Percentiles rank a stretch among this genome's conserved stretches.
These are phyloP conservation scores for Melitaea cinxia DNA, from an alignment of 1,140 invertebrate species.

Conservation along the genomic window DNA sequence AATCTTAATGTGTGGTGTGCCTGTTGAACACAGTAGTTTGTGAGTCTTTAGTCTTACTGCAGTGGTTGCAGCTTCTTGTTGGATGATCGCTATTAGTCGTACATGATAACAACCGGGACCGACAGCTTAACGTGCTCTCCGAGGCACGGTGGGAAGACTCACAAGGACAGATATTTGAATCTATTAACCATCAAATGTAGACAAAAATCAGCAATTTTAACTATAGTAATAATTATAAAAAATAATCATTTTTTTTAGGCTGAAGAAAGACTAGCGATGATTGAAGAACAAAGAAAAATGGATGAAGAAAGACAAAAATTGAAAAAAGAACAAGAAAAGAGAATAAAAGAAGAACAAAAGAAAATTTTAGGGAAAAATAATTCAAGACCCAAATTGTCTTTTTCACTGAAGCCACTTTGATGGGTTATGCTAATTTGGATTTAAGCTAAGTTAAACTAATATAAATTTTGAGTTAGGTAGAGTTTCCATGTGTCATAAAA, in stretches of 20 bases:
- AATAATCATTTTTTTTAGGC: constrained; percentile 85
- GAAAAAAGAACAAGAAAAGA: constrained; percentile 95
- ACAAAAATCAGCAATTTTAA: no score
- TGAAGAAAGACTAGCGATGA: constrained; percentile 97
- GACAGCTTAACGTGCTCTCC: no score
- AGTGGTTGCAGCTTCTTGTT: no score
- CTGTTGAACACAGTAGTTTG: no score
- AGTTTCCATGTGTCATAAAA: constrained; percentile 8
- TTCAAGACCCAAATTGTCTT: constrained; percentile 96
- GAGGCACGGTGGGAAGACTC: no score
- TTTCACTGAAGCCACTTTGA: constrained; percentile 91
- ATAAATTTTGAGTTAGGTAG: constrained; percentile 7
- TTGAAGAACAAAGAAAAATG: constrained; percentile 97
- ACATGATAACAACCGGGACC: no score
- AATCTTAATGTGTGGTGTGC: no score
- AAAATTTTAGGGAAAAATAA: constrained; percentile 98
- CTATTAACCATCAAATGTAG: no score
- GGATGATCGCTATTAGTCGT: no score
- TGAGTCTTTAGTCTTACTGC: no score
- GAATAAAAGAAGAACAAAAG: constrained; percentile 97
- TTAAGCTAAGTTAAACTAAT: background rate
- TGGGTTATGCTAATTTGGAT: constrained; percentile 64
- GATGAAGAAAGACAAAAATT: constrained; percentile 96
- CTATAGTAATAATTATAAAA: no score
- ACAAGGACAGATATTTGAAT: no score